Evolutionary conservation across 2,888 invertebrate genomes (phyloP).

Genomic region (Ennomos fuscantarius): DNA sequence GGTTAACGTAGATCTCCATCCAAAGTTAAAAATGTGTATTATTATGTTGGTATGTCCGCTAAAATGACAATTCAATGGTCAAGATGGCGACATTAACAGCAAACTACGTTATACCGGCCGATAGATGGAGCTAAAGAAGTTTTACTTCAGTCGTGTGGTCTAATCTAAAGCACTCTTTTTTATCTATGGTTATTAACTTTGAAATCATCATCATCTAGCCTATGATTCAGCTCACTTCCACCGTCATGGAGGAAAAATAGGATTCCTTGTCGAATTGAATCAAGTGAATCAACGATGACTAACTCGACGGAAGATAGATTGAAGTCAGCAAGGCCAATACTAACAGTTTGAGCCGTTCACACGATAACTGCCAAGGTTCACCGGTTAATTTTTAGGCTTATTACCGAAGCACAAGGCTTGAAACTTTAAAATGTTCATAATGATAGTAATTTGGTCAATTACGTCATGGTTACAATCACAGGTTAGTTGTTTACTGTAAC

Average conservation of each 20-base stretch:
- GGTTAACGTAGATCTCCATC: too few relatives aligned
- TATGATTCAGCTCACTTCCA: constrained; percentile 37
- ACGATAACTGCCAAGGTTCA: constrained; percentile 38
- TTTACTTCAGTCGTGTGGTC: too few relatives aligned
- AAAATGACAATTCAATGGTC: too few relatives aligned
- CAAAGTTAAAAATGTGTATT: too few relatives aligned
- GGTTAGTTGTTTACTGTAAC: constrained; percentile 15
- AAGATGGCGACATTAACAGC: too few relatives aligned
- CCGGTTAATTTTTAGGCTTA: constrained; percentile 15
- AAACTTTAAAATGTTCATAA: constrained; percentile 33
- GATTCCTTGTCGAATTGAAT: constrained; percentile 47
- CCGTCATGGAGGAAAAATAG: constrained; percentile 36
- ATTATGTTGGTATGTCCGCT: too few relatives aligned
- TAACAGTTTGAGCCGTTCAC: constrained; percentile 24
- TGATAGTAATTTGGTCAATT: constrained; percentile 41
- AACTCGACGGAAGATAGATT: constrained; percentile 49
- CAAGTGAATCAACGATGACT: constrained; percentile 68
- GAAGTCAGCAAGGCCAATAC: constrained; percentile 45
- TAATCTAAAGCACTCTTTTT: too few relatives aligned
- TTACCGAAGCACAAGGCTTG: constrained; percentile 40
- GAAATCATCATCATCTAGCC: constrained; percentile 22
- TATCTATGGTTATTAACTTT: too few relatives aligned
- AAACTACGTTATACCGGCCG: too few relatives aligned
- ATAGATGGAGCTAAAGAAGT: too few relatives aligned
- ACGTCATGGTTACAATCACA: constrained; percentile 34